phyloP scores from a whole-genome alignment of 2,113 vertebrate species.

The Brienomyrus longianalis region DNA sequence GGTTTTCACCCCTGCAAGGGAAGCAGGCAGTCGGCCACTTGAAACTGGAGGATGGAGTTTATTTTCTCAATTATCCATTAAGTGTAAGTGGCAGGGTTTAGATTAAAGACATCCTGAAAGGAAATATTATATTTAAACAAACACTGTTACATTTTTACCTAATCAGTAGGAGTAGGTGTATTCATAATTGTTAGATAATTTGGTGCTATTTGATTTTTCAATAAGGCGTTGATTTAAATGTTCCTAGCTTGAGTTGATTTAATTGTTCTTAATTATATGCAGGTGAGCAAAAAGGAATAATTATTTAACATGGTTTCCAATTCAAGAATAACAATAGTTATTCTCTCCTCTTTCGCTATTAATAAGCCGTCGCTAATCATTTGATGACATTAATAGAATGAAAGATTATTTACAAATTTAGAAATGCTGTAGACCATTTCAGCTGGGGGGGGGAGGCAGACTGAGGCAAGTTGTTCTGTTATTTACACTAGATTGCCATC shows the following conservation, averaged over 20 bases:
- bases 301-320: constrained; percentile 5
- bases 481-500: no score
- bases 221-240: neutral
- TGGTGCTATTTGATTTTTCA: constrained; percentile 9
- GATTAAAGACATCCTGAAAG: constrained; percentile 50
- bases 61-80: constrained; percentile 53
- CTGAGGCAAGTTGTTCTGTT: neutral
- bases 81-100: constrained; percentile 42
- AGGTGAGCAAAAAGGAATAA: neutral
- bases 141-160: constrained; percentile 39
- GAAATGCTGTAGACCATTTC: neutral
- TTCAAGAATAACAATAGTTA: neutral
- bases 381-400: neutral
- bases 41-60: constrained; percentile 40
- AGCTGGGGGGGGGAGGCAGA: no score
- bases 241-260: neutral
- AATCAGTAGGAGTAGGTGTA: constrained; percentile 23
- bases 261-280: neutral
- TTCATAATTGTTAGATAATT: neutral
- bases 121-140: constrained; percentile 39
- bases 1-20: neutral
- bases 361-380: neutral
- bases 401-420: neutral
- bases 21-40: constrained; percentile 42
- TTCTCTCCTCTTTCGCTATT: neutral